phyloP scores from a whole-genome alignment of 2,797 vertebrate species.

The Percopsis omiscomaycus region DNA sequence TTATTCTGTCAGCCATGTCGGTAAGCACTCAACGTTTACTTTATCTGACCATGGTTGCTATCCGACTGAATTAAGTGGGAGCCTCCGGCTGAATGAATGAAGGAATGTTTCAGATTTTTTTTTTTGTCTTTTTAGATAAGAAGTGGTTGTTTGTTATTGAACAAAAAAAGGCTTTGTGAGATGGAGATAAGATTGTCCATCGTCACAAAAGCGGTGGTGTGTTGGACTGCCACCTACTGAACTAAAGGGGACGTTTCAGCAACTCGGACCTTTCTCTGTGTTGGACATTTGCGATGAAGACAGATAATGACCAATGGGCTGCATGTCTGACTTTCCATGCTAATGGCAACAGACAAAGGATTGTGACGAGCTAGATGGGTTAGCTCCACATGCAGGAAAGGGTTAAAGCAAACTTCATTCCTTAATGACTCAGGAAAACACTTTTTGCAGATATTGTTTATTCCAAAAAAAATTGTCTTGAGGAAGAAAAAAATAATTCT shows the following conservation, averaged over 20 bases:
- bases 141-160: constrained; percentile 3
- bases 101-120: constrained; percentile 9
- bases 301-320: constrained; percentile 1
- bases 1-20: background rate
- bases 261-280: background rate
- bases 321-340: background rate
- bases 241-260: background rate
- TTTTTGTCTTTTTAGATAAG: constrained; percentile 1
- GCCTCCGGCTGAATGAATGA: background rate
- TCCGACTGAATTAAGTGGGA: background rate
- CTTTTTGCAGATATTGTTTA: constrained; percentile 90
- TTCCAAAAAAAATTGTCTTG: constrained; percentile 78
- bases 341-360: background rate
- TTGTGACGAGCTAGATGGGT: background rate
- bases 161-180: constrained; percentile 11
- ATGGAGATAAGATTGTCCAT: constrained; percentile 3
- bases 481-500: constrained; percentile 61
- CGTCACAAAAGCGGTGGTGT: background rate
- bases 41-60: background rate
- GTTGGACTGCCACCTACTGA: background rate
- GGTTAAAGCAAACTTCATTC: constrained; percentile 85
- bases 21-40: background rate
- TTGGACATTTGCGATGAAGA: constrained; percentile 4
- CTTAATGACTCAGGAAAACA: constrained; percentile 97
- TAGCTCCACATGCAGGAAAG: constrained; percentile 76